A percentile compares a stretch with the other conserved stretches of the same genome.
phyloP scores from a whole-genome alignment of 2,888 invertebrate genomes.

The Eudasyphora cyanicolor region DNA sequence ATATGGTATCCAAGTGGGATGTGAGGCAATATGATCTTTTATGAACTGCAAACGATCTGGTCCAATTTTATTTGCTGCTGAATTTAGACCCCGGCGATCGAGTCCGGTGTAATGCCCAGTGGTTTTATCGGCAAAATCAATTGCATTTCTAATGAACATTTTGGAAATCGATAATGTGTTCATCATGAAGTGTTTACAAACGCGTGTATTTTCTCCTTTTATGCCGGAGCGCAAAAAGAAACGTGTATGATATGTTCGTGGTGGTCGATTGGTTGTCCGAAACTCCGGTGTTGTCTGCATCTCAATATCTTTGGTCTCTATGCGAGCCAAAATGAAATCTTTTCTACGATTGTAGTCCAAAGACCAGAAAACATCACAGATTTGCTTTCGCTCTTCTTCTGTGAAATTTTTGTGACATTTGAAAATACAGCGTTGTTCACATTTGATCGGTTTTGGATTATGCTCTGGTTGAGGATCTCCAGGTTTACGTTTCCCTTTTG shows the following conservation, averaged over 20 bases:
- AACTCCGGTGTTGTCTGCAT: constrained; percentile 61
- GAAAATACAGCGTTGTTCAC: constrained; percentile 63
- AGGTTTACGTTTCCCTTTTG: constrained; percentile 50
- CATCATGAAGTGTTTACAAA: constrained; percentile 65
- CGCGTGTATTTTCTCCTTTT: constrained; percentile 66
- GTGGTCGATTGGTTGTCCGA: constrained; percentile 66
- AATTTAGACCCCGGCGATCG: constrained; percentile 53
- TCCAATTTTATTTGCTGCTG: constrained; percentile 54
- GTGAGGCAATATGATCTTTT: constrained; percentile 62
- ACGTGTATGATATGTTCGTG: constrained; percentile 65
- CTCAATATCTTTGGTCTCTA: constrained; percentile 66
- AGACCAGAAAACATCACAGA: constrained; percentile 68
- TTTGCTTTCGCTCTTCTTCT: constrained; percentile 65
- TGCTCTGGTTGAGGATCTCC: constrained; percentile 59
- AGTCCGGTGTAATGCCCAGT: constrained; percentile 64
- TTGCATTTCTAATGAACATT: constrained; percentile 62
- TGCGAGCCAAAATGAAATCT: constrained; percentile 66
- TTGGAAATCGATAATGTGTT: constrained; percentile 58
- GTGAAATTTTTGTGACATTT: constrained; percentile 66
- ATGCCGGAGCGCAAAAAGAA: constrained; percentile 65
- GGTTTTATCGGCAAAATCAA: constrained; percentile 61
- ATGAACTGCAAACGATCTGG: constrained; percentile 53
- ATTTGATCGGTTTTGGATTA: constrained; percentile 66
- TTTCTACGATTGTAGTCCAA: constrained; percentile 68
- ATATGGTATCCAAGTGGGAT: constrained; percentile 66